A percentile compares a stretch with the other conserved stretches of the same genome.
These are phyloP conservation scores for Diploscapter pachys DNA, from an alignment of 1,140 invertebrate genomes.

Conservation along the genomic window DNA sequence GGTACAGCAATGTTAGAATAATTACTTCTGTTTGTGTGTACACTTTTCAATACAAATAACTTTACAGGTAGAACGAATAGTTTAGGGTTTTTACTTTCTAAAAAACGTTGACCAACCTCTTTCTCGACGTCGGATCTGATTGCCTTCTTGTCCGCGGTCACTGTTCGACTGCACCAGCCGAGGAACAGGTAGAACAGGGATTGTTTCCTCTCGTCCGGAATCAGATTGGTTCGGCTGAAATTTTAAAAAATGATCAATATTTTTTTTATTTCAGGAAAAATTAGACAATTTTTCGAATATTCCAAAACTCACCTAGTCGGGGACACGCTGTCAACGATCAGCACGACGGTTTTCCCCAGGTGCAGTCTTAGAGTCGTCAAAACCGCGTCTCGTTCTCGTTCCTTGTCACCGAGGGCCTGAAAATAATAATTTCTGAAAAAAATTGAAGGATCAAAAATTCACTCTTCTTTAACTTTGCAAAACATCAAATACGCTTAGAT, in stretches of 20 bases:
- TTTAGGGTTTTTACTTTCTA: neutral
- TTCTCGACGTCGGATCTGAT: slow-evolving; percentile 53
- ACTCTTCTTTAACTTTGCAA: neutral
- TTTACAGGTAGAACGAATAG: neutral
- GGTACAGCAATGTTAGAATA: too few relatives aligned
- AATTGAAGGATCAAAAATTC: neutral
- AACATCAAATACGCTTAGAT: slow-evolving; percentile 70
- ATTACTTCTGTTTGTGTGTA: too few relatives aligned
- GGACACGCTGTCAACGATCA: slow-evolving; percentile 86
- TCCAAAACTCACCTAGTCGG: slow-evolving; percentile 65
- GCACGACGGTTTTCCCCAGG: slow-evolving; percentile 87
- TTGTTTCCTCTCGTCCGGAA: slow-evolving; percentile 79
- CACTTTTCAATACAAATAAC: too few relatives aligned
- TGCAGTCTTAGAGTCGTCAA: slow-evolving; percentile 80
- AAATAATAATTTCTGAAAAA: neutral
- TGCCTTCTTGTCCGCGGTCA: slow-evolving; percentile 56
- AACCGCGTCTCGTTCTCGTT: slow-evolving; percentile 62
- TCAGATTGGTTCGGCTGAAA: slow-evolving; percentile 77
- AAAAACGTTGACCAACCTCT: neutral
- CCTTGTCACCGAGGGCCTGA: neutral
- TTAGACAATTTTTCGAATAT: too few relatives aligned
- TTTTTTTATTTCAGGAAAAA: neutral
- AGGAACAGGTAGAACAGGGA: slow-evolving; percentile 87
- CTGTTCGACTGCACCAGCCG: slow-evolving; percentile 78
- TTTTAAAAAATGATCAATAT: neutral